Percentiles rank a stretch among this genome's conserved stretches.
These are phyloP conservation scores for Sylvia atricapilla DNA, from an alignment of 2,113 vertebrate genomes.

Conservation along the genomic window DNA sequence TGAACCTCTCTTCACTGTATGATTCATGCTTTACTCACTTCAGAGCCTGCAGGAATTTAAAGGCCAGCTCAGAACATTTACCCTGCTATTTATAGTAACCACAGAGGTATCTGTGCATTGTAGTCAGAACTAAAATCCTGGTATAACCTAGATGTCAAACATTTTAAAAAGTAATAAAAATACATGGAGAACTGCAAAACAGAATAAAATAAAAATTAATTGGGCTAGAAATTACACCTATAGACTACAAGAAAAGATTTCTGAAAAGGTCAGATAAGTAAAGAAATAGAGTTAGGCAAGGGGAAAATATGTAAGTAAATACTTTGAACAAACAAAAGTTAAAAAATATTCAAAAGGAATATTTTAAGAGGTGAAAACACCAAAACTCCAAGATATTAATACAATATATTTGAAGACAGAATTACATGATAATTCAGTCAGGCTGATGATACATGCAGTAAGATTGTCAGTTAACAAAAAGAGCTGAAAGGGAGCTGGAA, in stretches of 20 bases:
- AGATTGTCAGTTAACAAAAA: not conserved
- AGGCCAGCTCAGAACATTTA: conserved; percentile 18
- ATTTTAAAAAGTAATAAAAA: not conserved
- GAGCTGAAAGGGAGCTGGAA: not conserved
- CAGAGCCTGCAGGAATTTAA: not conserved
- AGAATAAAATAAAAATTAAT: not conserved
- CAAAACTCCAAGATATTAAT: not conserved
- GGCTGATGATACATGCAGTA: not conserved
- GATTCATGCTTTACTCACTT: not conserved
- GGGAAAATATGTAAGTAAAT: not conserved
- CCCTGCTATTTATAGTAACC: not conserved
- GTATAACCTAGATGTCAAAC: not conserved
- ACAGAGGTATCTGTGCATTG: not conserved
- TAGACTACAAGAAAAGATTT: not conserved
- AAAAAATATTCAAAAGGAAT: not conserved
- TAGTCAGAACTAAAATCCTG: not conserved
- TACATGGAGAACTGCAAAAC: not conserved
- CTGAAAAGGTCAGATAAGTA: not conserved
- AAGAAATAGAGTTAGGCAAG: not conserved
- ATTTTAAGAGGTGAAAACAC: not conserved
- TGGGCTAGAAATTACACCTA: not conserved
- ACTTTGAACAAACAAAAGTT: not conserved
- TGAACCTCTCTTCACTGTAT: not conserved
- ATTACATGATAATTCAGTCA: not conserved
- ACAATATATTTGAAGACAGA: not conserved